Percentiles rank a stretch among this genome's conserved stretches.
Conservation (phyloP, 2,113 vertebrate species). For the Onychostruthus taczanowskii region DNA sequence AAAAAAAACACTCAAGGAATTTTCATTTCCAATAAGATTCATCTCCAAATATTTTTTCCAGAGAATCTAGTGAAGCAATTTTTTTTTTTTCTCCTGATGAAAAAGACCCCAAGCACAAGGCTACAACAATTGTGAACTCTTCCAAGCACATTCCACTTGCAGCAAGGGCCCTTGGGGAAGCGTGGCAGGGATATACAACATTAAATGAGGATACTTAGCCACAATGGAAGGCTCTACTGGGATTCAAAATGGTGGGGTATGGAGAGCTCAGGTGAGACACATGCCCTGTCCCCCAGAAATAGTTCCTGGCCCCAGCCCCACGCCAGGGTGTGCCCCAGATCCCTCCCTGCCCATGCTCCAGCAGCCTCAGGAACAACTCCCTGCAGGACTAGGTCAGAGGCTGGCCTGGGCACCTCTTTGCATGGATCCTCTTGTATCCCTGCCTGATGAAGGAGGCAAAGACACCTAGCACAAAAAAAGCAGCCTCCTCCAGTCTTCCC, state of each 20-base stretch:
- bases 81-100: too few species aligned
- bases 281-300: fast-evolving
- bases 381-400: fast-evolving
- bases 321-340: fast-evolving
- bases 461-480: fast-evolving
- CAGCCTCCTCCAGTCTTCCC: too few species aligned
- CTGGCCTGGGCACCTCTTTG: fast-evolving
- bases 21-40: neutral
- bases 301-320: fast-evolving
- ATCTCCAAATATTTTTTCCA: neutral
- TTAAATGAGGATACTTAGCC: fast-evolving
- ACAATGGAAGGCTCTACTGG: fast-evolving
- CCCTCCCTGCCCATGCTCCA: neutral
- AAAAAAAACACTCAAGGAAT: neutral
- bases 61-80: neutral
- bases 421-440: fast-evolving
- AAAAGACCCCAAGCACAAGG: neutral
- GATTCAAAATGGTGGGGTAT: too few species aligned
- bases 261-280: neutral
- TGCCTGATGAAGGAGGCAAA: neutral
- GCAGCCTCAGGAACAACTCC: neutral
- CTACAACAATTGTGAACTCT: neutral
- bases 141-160: neutral
- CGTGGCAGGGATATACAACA: fast-evolving
- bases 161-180: fast-evolving